Percentiles rank a stretch among this genome's conserved stretches.
phyloP scores from a whole-genome alignment of 1,140 invertebrate genomes.

The Drosophila sp. region DNA sequence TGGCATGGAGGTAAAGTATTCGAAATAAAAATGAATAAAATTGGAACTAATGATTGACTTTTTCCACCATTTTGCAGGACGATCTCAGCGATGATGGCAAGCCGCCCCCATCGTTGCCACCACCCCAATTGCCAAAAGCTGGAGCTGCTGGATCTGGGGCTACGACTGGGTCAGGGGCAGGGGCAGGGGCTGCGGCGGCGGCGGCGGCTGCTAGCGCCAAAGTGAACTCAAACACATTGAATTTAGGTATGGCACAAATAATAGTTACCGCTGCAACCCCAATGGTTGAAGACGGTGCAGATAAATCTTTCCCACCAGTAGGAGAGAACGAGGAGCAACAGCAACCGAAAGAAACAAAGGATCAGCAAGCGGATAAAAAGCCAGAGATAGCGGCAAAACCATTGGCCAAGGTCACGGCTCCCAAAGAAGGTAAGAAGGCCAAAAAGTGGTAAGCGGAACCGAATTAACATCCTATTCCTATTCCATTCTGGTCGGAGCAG shows the following conservation, averaged over 20 bases:
- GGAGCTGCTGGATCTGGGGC: slow-evolving; percentile 26
- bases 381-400: slow-evolving; percentile 77
- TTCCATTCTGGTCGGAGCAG: slow-evolving; percentile 56
- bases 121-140: slow-evolving; percentile 59
- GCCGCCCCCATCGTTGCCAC: slow-evolving; percentile 73
- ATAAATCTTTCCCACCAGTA: slow-evolving; percentile 83
- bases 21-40: not conserved
- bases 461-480: no score
- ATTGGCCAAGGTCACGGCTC: slow-evolving; percentile 78
- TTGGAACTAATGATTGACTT: not conserved
- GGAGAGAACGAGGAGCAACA: slow-evolving; percentile 64
- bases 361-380: slow-evolving; percentile 55
- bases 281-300: slow-evolving; percentile 89
- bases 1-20: slow-evolving; percentile 76
- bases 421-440: slow-evolving; percentile 63
- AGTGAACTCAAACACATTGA: slow-evolving; percentile 58
- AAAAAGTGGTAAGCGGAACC: slow-evolving; percentile 48
- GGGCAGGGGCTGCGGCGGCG: slow-evolving; percentile 44
- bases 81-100: slow-evolving; percentile 79
- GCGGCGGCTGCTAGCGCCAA: slow-evolving; percentile 66
- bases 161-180: slow-evolving; percentile 63
- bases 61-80: slow-evolving; percentile 55
- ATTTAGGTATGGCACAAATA: slow-evolving; percentile 91
- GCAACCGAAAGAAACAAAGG: slow-evolving; percentile 35
- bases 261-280: slow-evolving; percentile 95